Evolutionary conservation across 37 sponge, comb jelly and placozoan genomes (phyloP), one percentile per base, ranked within the genome.

Genomic region (Chondrilla cf. caribensis): DNA sequence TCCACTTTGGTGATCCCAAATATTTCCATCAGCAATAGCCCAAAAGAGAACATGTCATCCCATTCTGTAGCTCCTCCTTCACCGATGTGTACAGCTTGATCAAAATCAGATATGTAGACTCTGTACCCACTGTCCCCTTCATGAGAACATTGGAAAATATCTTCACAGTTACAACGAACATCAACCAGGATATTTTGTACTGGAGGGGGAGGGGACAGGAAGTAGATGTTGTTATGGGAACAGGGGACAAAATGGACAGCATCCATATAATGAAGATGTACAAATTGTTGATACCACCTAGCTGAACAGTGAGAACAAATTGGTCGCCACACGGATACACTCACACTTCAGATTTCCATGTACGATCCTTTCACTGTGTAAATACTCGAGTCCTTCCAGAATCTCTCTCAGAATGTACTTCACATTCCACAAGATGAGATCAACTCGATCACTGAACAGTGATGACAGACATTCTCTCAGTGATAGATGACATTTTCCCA

Each of bases 361-460:
- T 38, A 73, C 76, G 15, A 73, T n/a, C 21, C 6, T 38, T 37
- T 73, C 11, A 47, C 51, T 40, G 76, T 73, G 76, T 1, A 73
- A 37, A 2, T n/a, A 22, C 25, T 73, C 25, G 15, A 73, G 44
- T 43, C 76, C 76, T 37, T 43, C 22, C 25, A 73, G 76, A 39
- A 73, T 73, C 76, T 73, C 76, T 37, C 76, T 73, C 76, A 73
- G 40, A 39, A 73, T 40, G 76, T 43, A 39, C 43, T 73, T 73
- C 38, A 37, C 76, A 73, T 73, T 73, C 40, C 25, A 6, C 76
- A 40, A 36, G 43, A 73, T 40, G 15, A 22, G 7, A 37, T 5
- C 76, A 39, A 11, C 76, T 42, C 36, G 2, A 42, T 62, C 64
- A 47, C 51, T 47, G 51, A 11, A 47, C 51, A 47, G 51, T 47